Evolutionary conservation across 1,140 invertebrate species (phyloP), one percentile per base, ranked within the genome.

Genomic region (Glossosoma conforme): DNA sequence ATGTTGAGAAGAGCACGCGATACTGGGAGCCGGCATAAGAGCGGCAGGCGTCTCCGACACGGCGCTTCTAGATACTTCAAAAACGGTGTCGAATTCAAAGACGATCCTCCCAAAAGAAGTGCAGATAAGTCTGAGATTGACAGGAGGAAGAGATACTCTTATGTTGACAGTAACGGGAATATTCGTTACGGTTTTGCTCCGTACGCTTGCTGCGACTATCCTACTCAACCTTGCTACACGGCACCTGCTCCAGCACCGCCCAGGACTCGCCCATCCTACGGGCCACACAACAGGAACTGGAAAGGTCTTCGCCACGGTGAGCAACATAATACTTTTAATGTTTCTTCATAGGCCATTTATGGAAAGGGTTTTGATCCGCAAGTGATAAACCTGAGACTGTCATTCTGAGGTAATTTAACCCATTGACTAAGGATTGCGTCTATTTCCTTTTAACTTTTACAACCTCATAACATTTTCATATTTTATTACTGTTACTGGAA

Each of bases 301-400:
- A 51, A 22, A 24, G 56, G 56, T 44, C 47, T 58, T 2, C 44
- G n/a, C 10, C 30, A 54, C 32, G 56, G 56, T 58, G 38, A 58
- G 55, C 21, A 52, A 40, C 13, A 40, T 32, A 1, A n/a, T n/a
- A n/a, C n/a, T n/a, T n/a, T n/a, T n/a, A n/a, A n/a, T n/a, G n/a
- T n/a, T n/a, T n/a, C n/a, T n/a, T n/a, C n/a, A n/a, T n/a, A n/a
- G n/a, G n/a, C n/a, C n/a, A n/a, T n/a, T n/a, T n/a, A n/a, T n/a
- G n/a, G n/a, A n/a, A n/a, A n/a, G n/a, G n/a, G n/a, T n/a, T n/a
- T n/a, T n/a, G n/a, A n/a, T n/a, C n/a, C n/a, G n/a, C n/a, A n/a
- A n/a, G n/a, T n/a, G n/a, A n/a, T n/a, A n/a, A n/a, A n/a, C n/a
- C n/a, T n/a, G n/a, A n/a, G n/a, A n/a, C n/a, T n/a, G n/a, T n/a